Percentiles rank a stretch among this genome's conserved stretches.
Conservation (phyloP, 2,888 invertebrate species). For the Athetis lepigone region DNA sequence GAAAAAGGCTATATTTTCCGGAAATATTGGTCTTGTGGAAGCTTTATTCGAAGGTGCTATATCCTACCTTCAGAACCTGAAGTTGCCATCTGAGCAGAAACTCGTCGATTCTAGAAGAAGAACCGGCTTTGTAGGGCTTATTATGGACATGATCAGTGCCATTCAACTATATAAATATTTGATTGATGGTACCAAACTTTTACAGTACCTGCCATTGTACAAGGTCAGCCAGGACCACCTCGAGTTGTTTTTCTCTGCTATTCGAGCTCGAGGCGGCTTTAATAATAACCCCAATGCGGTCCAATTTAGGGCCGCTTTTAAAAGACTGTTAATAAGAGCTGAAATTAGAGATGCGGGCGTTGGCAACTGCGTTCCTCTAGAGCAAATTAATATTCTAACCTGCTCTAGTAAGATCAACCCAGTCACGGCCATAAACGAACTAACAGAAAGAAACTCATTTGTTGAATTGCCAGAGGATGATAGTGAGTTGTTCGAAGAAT, state of each 20-base stretch:
- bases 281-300: conserved; percentile 38
- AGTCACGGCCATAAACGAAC: conserved; percentile 6
- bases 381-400: conserved; percentile 8
- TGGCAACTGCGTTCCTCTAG: conserved; percentile 16
- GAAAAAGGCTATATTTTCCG: conserved; percentile 9
- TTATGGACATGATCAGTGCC: conserved; percentile 51
- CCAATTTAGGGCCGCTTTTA: conserved; percentile 9
- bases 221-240: too few species aligned
- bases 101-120: conserved; percentile 45
- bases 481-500: too few species aligned
- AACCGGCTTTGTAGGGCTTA: conserved; percentile 52
- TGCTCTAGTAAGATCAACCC: conserved; percentile 16
- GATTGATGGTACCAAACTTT: background rate
- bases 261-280: too few species aligned
- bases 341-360: conserved; percentile 13
- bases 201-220: conserved; percentile 6
- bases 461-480: too few species aligned
- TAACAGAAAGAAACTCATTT: conserved; percentile 7
- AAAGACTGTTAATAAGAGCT: conserved; percentile 20
- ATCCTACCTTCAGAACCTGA: conserved; percentile 2
- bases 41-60: conserved; percentile 12
- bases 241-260: too few species aligned
- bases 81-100: conserved; percentile 7
- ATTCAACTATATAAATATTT: conserved; percentile 28
- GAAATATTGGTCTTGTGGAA: conserved; percentile 11